phyloP scores from a whole-genome alignment of 2,113 vertebrate genomes.

The Prolemur simus region DNA sequence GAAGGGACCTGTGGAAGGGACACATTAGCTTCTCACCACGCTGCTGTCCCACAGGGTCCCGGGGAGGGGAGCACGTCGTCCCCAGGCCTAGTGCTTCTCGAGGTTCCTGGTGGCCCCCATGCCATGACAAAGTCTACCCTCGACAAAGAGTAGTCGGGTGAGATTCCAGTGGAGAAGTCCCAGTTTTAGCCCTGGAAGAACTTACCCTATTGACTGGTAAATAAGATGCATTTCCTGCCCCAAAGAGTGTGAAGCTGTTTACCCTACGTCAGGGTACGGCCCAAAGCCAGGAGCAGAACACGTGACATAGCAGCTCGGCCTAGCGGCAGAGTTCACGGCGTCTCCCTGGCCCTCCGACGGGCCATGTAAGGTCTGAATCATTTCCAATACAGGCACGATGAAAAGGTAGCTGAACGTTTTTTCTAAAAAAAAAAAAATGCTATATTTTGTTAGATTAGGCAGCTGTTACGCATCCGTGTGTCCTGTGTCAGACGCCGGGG shows the following conservation, averaged over 20 bases:
- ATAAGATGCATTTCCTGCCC: no score
- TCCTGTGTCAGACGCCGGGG: rapidly evolving
- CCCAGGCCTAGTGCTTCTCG: rapidly evolving
- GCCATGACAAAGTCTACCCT: background rate
- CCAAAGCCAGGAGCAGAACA: background rate
- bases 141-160: rapidly evolving
- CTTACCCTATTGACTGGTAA: background rate
- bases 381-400: background rate
- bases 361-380: background rate
- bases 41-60: rapidly evolving
- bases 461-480: rapidly evolving
- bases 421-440: no score
- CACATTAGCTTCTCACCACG: rapidly evolving
- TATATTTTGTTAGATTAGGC: background rate
- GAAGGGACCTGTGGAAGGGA: rapidly evolving
- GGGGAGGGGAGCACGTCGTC: background rate
- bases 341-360: background rate
- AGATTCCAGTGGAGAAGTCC: background rate
- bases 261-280: background rate
- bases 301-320: background rate
- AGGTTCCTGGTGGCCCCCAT: rapidly evolving
- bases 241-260: rapidly evolving
- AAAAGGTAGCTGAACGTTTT: background rate
- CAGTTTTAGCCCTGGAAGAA: background rate
- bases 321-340: rapidly evolving